phyloP scores from a whole-genome alignment of 2,113 vertebrate genomes.

The Baryphthengus martii region DNA sequence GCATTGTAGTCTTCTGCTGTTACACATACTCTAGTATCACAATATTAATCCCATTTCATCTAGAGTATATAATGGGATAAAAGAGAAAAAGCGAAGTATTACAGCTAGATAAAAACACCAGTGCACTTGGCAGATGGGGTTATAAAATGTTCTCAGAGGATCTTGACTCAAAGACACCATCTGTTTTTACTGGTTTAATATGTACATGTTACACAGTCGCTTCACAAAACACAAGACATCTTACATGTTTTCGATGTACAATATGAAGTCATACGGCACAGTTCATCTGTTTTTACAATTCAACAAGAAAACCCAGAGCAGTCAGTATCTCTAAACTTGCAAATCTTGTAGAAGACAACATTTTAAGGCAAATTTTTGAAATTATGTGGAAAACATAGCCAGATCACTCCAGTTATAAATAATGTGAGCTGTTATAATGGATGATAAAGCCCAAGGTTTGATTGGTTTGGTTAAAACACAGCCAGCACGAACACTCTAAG shows the following conservation, averaged over 20 bases:
- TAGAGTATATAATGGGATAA: constrained; percentile 32
- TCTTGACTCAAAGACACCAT: constrained; percentile 8
- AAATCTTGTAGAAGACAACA: neutral
- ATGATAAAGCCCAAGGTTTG: neutral
- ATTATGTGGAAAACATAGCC: neutral
- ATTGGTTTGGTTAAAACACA: neutral
- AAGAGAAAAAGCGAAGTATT: constrained; percentile 29
- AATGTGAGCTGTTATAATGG: neutral
- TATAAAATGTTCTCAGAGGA: constrained; percentile 35
- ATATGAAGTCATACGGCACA: neutral
- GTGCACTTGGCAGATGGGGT: neutral
- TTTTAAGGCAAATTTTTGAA: neutral
- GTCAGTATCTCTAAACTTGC: neutral
- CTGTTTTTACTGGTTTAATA: constrained; percentile 15
- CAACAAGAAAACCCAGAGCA: neutral
- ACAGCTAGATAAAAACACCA: constrained; percentile 8
- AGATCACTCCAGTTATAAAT: neutral
- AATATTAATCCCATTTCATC: constrained; percentile 29
- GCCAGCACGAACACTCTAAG: neutral
- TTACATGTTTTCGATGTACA: neutral
- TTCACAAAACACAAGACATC: neutral
- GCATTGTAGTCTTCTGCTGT: neutral
- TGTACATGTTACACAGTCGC: neutral
- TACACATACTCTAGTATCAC: neutral
- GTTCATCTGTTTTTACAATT: neutral